Base-by-base conservation (phyloP, 2,113 vertebrate genomes). In the Chloropsis cyanopogon region DNA sequence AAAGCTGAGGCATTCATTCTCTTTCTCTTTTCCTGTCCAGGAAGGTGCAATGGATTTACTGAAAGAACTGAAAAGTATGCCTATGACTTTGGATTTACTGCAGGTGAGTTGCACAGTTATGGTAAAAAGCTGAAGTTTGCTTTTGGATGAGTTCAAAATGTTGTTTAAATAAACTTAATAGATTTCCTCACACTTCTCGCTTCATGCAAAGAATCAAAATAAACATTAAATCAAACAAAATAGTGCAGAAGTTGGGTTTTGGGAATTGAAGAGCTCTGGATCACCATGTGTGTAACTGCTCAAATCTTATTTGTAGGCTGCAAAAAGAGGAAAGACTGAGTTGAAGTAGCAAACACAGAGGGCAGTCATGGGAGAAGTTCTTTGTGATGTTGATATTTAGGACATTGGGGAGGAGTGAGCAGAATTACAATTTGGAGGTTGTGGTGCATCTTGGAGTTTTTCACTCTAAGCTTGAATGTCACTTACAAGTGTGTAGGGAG, bases 21-120 rank as follows among this genome's bases (percentile, higher is more conserved):
- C 33, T 41, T 75, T 86, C 14, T 54, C 41, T 71, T 76, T 47
- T 93, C 57, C 29, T 68, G n/a, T 81, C 18, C 92, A 99, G 99
- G 99, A 99, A 19, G 99, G 99, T 47, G 99, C 99, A 71, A 95
- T 99, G 79, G 99, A 99, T 94, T 97, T 99, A 88, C 98, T 99
- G 88, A 98, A 97, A 86, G 99, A 99, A 91, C 97, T 99, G 85
- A 99, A 99, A 96, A 98, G 97, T 96, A 99, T 99, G 96, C 98
- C 98, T 7, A 98, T 99, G 97, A 99, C 98, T 53, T 96, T 99
- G 97, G 98, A 98, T 79, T 98, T 99, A 21, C 97, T 99, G 88
- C 99, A 99, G 99, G 99, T 99, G 94, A 96, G 96, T 76, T 49
- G 21, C 60, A 46, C 12, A 37, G 57, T 12, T 47, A 28, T 10